Evolutionary conservation across 2,888 invertebrate species (phyloP), one percentile per base, ranked within the genome.

Genomic region (Spodoptera littoralis): DNA sequence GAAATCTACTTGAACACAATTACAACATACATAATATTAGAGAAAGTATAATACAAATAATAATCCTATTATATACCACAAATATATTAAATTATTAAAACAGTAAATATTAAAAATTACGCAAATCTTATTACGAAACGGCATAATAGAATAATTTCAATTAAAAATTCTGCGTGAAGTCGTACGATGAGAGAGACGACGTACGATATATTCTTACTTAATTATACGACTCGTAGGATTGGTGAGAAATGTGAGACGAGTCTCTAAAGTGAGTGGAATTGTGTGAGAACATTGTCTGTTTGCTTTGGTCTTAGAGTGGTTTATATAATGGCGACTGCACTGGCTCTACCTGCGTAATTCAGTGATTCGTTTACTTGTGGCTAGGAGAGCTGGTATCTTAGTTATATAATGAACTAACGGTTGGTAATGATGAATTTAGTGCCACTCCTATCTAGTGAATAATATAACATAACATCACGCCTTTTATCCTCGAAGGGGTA

Each of bases 161-260:
- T 56, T 41, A 43, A 54, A 47, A 45, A 44, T 44, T 53, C 50
- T 45, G 42, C 6, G 24, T 13, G 9, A 47, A 46, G 48, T 49
- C 13, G 1, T 47, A 27, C 24, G 36, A 8, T 0, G 6, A 9
- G 36, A 36, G 36, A 36, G 36, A 30, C 11, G 5, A 41, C 50
- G 50, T 67, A 42, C 30, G 46, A 46, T 53, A 18, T 51, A 24
- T 58, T 65, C 41, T 27, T 60, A 69, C 63, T 67, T 52, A 66
- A 65, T 79, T 60, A 79, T 65, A 52, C 43, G 52, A 72, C 65
- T 64, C 65, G 22, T 22, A 8, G 47, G 60, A 63, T 43, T 12
- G 11, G 49, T 58, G n/a, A 36, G 50, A 27, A 54, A 43, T 56
- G 61, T 36, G 42, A 52, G 30, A 46, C 42, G 61, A 70, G 54